A percentile compares a stretch with the other conserved stretches of the same genome.
phyloP scores from a whole-genome alignment of 2,797 vertebrate species.

The Synanceia verrucosa region DNA sequence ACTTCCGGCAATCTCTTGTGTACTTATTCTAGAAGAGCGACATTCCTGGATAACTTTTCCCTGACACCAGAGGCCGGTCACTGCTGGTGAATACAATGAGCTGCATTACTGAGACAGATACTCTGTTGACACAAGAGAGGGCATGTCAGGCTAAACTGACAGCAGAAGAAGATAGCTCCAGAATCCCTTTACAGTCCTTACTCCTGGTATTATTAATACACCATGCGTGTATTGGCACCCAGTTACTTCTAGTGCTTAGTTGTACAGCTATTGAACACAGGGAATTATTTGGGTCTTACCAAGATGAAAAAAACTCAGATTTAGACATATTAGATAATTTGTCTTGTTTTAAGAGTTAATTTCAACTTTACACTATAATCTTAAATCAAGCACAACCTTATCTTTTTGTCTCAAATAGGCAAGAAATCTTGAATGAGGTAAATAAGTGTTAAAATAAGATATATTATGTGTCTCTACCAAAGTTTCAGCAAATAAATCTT shows the following conservation, averaged over 20 bases:
- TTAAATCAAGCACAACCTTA: no score
- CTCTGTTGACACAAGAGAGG: conserved; percentile 5
- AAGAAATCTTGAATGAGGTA: no score
- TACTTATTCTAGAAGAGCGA: conserved; percentile 16
- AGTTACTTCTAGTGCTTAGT: neutral
- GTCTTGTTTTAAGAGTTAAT: no score
- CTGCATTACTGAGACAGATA: conserved; percentile 33
- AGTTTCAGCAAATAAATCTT: no score
- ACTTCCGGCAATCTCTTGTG: conserved; percentile 48
- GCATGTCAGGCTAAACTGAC: neutral
- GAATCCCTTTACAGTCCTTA: neutral
- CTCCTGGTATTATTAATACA: neutral
- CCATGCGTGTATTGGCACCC: neutral
- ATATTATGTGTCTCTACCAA: no score
- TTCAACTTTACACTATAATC: no score
- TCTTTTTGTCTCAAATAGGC: no score
- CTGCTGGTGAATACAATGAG: conserved; percentile 7
- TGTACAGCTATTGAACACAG: neutral
- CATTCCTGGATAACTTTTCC: conserved; percentile 36
- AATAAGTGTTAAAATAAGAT: no score
- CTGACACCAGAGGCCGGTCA: conserved; percentile 18
- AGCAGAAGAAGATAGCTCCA: conserved; percentile 2
- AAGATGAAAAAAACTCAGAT: no score
- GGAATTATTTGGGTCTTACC: no score
- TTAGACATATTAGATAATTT: no score